Base-by-base conservation (phyloP, 2,113 vertebrate species). In the Hyaena hyaena region DNA sequence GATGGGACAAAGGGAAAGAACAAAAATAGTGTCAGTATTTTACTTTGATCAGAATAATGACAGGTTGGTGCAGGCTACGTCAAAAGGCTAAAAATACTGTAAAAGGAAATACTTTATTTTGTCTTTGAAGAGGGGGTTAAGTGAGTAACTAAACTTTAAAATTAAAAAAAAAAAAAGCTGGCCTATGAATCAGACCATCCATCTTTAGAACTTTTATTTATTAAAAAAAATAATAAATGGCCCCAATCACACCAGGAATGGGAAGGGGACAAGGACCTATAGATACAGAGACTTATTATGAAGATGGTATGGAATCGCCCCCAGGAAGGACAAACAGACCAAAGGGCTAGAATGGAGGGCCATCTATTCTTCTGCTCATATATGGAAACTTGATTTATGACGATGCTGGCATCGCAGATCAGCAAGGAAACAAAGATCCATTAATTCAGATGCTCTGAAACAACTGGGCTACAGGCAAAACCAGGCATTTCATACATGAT, bases 11-110 rank as follows among this genome's bases (percentile, higher is more conserved):
- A 71, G 77, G 48, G 68, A 95, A 83, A 83, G 61, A 96, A 63
- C n/a, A 93, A 94, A 95, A 93, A 43, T 4, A 95, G 15, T 55
- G 7, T 80, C 74, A 21, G 79, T 81, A 53, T 45, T 89, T 86
- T 76, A 97, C 88, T 90, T 77, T 68, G 61, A 95, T 85, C 26
- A 50, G 76, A 93, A 92, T 94, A 88, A 95, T 92, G 88, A 63
- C 5, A 97, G 65, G 55, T 77, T 50, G 39, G 39, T 43, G 45
- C 11, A 79, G 73, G 35, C 68, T 35, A 79, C 12, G 19, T 39
- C 43, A 63, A 79, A 97, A 95, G 50, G 33, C 35, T 86, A 86
- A 73, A 98, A 68, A 79, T 73, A 76, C 0, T 80, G 10, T 82
- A 31, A 86, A 81, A 90, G 74, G 55, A 95, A 96, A 95, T 12